phyloP scores from a whole-genome alignment of 2,888 invertebrate genomes.

The Epinotia ramella region DNA sequence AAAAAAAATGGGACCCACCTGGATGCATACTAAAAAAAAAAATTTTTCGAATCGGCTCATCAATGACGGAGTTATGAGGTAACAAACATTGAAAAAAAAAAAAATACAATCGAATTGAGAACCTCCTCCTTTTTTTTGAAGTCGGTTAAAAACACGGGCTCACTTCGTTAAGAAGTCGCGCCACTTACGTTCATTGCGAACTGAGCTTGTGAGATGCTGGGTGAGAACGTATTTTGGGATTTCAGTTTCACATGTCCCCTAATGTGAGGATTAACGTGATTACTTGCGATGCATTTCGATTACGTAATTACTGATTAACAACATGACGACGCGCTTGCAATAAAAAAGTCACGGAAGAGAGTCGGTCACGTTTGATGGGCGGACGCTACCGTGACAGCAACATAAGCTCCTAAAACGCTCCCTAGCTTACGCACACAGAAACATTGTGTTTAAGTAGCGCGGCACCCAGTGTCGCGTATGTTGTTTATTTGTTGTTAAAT shows the following conservation, averaged over 20 bases:
- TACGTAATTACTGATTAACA: not conserved
- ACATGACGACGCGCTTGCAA: not conserved
- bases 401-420: not conserved
- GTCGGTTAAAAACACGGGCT: no score
- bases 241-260: not conserved
- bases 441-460: not conserved
- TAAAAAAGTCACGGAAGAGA: no score
- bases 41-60: no score
- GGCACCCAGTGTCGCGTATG: not conserved
- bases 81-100: no score
- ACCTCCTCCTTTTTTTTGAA: no score
- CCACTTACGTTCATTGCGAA: not conserved
- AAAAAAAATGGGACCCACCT: no score
- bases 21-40: no score
- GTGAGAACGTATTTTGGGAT: not conserved
- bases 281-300: not conserved
- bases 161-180: not conserved
- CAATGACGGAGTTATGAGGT: no score
- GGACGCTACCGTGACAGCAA: not conserved
- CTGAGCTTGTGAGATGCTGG: not conserved
- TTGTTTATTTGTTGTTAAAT: no score
- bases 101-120: no score
- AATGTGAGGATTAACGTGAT: not conserved
- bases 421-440: not conserved
- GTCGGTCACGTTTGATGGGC: not conserved